Conservation (phyloP, 2,113 vertebrate genomes). For the Ranitomeya imitator region DNA sequence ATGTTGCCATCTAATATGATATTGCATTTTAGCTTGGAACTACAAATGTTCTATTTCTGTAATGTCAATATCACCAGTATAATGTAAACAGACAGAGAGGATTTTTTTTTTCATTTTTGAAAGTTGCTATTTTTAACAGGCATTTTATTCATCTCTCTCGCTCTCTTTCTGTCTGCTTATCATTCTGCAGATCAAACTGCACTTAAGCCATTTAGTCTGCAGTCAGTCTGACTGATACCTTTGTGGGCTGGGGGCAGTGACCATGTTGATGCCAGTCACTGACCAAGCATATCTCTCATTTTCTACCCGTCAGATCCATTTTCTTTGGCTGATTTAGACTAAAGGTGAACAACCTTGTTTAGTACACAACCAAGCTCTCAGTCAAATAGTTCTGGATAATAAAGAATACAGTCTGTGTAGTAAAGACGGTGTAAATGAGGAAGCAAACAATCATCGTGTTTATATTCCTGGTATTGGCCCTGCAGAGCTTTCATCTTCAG, state of each 20-base stretch:
- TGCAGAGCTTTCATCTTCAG: constrained; percentile 16
- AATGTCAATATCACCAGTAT: not conserved
- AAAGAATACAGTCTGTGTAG: constrained; percentile 31
- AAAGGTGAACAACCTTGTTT: constrained; percentile 44
- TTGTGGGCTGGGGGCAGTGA: constrained; percentile 46
- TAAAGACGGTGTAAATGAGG: not conserved
- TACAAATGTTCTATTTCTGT: not conserved
- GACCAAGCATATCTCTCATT: constrained; percentile 26
- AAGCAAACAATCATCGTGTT: not conserved
- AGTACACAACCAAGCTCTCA: constrained; percentile 21
- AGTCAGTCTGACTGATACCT: constrained; percentile 48
- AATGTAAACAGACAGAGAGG: constrained; percentile 10
- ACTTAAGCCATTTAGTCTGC: constrained; percentile 38
- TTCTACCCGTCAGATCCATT: constrained; percentile 40
- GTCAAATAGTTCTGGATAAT: constrained; percentile 27
- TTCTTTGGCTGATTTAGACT: constrained; percentile 47
- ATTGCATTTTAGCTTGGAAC: not conserved
- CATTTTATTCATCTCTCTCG: not conserved
- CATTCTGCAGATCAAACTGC: constrained; percentile 42
- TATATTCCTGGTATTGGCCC: not conserved
- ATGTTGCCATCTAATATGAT: not conserved
- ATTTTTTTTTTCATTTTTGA: not conserved
- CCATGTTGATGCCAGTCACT: constrained; percentile 42
- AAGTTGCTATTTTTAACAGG: constrained; percentile 2
- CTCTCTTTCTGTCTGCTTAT: constrained; percentile 23